Evolutionary conservation across 2,797 vertebrate genomes (phyloP).

Genomic region (Malurus leucopterus): DNA sequence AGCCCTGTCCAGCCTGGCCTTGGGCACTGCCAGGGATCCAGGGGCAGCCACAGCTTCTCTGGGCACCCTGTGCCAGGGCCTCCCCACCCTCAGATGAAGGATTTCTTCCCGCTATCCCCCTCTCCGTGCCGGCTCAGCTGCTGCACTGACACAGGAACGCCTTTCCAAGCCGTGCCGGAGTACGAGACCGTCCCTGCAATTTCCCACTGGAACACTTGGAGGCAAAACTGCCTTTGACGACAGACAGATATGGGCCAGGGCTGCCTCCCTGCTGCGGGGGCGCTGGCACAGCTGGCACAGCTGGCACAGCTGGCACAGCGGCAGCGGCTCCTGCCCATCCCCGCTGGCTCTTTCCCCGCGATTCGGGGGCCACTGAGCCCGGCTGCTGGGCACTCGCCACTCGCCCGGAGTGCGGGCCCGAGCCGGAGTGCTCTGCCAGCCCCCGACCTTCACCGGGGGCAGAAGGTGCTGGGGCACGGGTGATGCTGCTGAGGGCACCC

Average conservation of each 20-base stretch:
- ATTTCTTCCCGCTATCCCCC: neutral
- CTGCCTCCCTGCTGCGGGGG: neutral
- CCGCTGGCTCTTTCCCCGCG: neutral
- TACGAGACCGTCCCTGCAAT: neutral
- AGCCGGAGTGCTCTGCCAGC: neutral
- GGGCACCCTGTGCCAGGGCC: neutral
- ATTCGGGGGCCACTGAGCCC: accelerated
- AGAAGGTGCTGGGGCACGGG: neutral
- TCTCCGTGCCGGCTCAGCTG: neutral
- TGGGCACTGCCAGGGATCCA: neutral
- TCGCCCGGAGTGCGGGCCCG: neutral
- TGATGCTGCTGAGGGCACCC: neutral
- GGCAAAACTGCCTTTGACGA: neutral
- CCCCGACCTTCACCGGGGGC: accelerated
- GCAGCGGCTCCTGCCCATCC: neutral
- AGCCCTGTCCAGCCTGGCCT: neutral
- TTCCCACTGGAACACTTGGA: neutral
- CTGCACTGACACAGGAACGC: accelerated
- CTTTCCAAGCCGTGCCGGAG: accelerated
- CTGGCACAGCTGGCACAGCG: neutral
- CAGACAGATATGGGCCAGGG: neutral
- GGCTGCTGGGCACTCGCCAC: neutral
- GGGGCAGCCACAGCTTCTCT: neutral
- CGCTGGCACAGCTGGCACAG: neutral
- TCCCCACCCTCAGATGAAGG: accelerated